Conservation (phyloP, 2,113 vertebrate genomes). For the Balaeniceps rex region DNA sequence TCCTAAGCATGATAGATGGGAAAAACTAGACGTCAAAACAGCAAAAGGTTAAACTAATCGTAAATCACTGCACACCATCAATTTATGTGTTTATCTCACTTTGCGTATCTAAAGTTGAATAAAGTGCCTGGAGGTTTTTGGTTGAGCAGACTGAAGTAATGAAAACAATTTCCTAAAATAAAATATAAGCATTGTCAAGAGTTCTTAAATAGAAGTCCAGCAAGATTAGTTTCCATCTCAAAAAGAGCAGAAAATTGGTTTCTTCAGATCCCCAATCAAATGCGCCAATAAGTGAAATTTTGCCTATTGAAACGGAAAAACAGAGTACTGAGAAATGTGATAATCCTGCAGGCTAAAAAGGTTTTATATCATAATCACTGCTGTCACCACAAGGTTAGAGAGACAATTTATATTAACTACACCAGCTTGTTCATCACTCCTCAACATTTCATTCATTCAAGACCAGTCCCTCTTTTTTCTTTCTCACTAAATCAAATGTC, state of each 20-base stretch:
- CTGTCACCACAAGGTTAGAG: background rate
- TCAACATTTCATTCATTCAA: background rate
- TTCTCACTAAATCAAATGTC: background rate
- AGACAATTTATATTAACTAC: background rate
- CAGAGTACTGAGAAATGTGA: background rate
- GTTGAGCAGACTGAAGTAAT: conserved; percentile 30
- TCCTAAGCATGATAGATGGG: background rate
- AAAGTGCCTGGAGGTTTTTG: conserved; percentile 9
- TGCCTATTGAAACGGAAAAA: background rate
- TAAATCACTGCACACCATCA: background rate
- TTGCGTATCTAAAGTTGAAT: background rate
- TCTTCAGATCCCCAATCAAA: conserved; percentile 23
- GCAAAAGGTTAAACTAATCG: background rate
- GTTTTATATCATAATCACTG: background rate
- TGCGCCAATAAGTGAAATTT: background rate
- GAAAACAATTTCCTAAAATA: conserved; percentile 47
- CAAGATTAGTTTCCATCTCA: conserved; percentile 29
- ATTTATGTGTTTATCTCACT: conserved; percentile 10
- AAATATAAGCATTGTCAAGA: conserved; percentile 39
- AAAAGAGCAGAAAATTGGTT: conserved; percentile 49
- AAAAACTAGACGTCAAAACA: background rate
- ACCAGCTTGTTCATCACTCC: background rate
- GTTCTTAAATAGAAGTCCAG: conserved; percentile 33
- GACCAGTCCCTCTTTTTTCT: background rate
- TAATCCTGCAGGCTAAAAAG: background rate